Conservation (phyloP, 2,888 invertebrate genomes). For the Clivina fossor region DNA sequence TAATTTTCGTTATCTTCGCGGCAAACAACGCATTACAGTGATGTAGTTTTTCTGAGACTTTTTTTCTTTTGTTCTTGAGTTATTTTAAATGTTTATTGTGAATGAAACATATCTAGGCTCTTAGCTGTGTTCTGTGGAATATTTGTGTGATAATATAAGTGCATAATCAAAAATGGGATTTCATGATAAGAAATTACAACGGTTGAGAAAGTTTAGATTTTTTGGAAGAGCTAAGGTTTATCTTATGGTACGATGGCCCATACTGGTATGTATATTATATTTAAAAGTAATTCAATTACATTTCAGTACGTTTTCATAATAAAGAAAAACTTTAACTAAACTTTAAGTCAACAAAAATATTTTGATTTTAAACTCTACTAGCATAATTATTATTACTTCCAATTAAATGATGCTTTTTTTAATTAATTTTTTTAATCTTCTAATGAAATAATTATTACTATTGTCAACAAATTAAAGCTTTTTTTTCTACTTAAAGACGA, state of each 20-base stretch:
- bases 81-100: slow-evolving; percentile 2
- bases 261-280: slow-evolving; percentile 57
- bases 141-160: slow-evolving; percentile 1
- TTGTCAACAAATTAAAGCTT: too few species aligned
- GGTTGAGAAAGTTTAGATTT: slow-evolving; percentile 59
- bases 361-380: too few species aligned
- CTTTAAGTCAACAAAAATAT: too few species aligned
- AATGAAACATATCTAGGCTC: slow-evolving; percentile 21
- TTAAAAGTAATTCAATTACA: too few species aligned
- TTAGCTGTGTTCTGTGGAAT: slow-evolving; percentile 9
- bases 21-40: not conserved
- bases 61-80: not conserved
- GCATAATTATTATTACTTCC: not conserved
- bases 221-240: slow-evolving; percentile 64
- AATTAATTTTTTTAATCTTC: not conserved
- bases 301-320: too few species aligned
- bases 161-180: slow-evolving; percentile 52
- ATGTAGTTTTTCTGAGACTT: slow-evolving; percentile 10
- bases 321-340: too few species aligned
- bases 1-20: slow-evolving; percentile 19
- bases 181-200: slow-evolving; percentile 59
- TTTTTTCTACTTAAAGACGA: too few species aligned
- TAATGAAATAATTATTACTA: too few species aligned
- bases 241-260: slow-evolving; percentile 62
- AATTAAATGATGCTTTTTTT: not conserved